Base-by-base conservation (phyloP, 2,113 vertebrate species). In the Lagopus muta region DNA sequence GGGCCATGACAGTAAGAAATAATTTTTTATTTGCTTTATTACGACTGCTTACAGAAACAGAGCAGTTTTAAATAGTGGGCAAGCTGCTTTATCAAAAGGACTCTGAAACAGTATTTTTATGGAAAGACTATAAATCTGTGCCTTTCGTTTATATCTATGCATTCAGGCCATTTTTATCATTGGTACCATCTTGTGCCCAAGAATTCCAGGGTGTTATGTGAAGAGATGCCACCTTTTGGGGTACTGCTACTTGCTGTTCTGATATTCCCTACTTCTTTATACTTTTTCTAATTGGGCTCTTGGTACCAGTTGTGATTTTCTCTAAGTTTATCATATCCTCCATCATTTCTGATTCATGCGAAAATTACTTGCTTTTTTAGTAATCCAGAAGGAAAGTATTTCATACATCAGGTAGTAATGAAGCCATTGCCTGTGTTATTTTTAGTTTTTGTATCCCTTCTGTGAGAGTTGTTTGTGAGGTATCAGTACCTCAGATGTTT, bases 101-200 rank as follows among this genome's bases (percentile, higher is more conserved):
- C 24, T 70, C 40, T 40, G 84, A 2, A 14, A 3, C n/a, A 32
- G 8, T 74, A 14, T 48, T 87, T 81, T 27, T 52, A 28, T 81
- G 2, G 24, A 38, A 74, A 88, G 40, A 52, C 20, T 15, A 48
- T 22, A 5, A 48, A 60, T 55, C 16, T 1, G 1, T n/a, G 3
- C 19, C 8, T 34, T 50, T 28, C n/a, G 13, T 1, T 8, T 43
- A 34, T 28, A 11, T 2, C 24, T 5, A n/a, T 27, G 1, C 5
- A 55, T 80, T 65, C 34, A 3, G n/a, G 34, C 9, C 4, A 10
- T 34, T 13, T 66, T 57, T 78, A 66, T 15, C 5, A 14, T 21
- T 42, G 5, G 6, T 32, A 38, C 30, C 5, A 50, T 55, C 21
- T 6, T 18, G 0, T 77, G 7, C 25, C 36, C 21, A 89, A 47